Evolutionary conservation across 1,140 invertebrate genomes (phyloP).

Genomic region (Artemia franciscana): DNA sequence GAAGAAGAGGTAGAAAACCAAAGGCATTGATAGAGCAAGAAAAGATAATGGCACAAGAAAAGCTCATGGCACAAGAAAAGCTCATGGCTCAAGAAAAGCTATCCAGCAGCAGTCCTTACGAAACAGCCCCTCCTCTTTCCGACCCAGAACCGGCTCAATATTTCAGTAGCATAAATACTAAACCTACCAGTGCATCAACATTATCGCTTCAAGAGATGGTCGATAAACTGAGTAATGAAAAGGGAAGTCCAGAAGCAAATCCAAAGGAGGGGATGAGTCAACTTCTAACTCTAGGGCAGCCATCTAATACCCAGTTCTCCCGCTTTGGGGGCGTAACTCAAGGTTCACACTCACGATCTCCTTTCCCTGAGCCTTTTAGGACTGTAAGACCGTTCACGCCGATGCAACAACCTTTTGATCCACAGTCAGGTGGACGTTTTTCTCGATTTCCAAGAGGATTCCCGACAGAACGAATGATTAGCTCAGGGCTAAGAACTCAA

Average conservation of each 20-base stretch:
- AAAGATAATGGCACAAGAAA: too few species aligned
- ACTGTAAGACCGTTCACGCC: too few species aligned
- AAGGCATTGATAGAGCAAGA: neutral
- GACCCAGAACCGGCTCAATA: neutral
- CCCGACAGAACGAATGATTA: too few species aligned
- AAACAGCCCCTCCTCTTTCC: neutral
- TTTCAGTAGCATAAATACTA: neutral
- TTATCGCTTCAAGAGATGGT: neutral
- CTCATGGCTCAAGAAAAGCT: neutral
- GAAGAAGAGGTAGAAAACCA: neutral
- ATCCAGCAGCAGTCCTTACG: neutral
- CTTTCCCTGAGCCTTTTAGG: too few species aligned
- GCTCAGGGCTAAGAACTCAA: too few species aligned
- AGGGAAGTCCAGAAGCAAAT: neutral
- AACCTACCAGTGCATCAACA: neutral
- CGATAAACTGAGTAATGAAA: neutral
- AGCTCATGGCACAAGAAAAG: neutral
- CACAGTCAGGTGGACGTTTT: too few species aligned
- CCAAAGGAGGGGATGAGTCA: neutral
- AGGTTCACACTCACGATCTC: too few species aligned
- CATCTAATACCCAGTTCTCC: too few species aligned
- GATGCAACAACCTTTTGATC: too few species aligned
- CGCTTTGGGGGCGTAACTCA: too few species aligned
- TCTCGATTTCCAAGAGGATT: too few species aligned
- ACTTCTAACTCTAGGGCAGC: neutral